A percentile compares a stretch with the other conserved stretches of the same genome.
Evolutionary conservation across 2,888 invertebrate species (phyloP).

Genomic region (Drosophila percnosoma): DNA sequence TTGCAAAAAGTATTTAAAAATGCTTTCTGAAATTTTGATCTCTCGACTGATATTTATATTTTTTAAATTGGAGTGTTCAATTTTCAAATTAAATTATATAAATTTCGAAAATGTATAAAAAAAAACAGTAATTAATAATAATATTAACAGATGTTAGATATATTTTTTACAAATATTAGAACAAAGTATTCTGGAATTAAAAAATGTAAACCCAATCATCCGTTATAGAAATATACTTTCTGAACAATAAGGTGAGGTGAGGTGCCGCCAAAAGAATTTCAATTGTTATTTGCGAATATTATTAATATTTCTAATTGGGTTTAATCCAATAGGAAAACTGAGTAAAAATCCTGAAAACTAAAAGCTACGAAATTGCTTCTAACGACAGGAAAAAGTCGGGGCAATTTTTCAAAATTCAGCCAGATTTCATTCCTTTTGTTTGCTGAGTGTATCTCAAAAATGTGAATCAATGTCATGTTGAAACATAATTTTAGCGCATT

Average conservation of each 20-base stretch:
- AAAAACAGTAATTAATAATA: no score
- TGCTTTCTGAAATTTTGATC: no score
- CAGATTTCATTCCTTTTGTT: background rate
- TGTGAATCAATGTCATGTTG: conserved; percentile 38
- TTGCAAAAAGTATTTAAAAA: background rate
- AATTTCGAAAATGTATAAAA: no score
- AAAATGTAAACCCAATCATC: background rate
- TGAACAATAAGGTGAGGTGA: background rate
- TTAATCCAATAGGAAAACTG: background rate
- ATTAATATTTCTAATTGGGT: background rate
- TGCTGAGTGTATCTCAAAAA: background rate
- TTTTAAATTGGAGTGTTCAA: no score
- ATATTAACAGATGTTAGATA: no score
- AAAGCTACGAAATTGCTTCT: background rate
- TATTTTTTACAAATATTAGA: no score
- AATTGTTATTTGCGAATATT: background rate
- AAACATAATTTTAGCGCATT: conserved; percentile 54
- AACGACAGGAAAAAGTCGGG: accelerated
- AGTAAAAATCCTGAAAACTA: background rate
- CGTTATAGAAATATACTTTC: background rate
- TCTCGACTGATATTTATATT: no score
- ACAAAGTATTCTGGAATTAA: background rate
- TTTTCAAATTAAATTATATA: no score
- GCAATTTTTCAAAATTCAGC: background rate
- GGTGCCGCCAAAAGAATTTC: background rate